Evolutionary conservation across 30 jellyfish, hydroid and myxozoan species (phyloP).

Genomic region (Hydractinia echinata): DNA sequence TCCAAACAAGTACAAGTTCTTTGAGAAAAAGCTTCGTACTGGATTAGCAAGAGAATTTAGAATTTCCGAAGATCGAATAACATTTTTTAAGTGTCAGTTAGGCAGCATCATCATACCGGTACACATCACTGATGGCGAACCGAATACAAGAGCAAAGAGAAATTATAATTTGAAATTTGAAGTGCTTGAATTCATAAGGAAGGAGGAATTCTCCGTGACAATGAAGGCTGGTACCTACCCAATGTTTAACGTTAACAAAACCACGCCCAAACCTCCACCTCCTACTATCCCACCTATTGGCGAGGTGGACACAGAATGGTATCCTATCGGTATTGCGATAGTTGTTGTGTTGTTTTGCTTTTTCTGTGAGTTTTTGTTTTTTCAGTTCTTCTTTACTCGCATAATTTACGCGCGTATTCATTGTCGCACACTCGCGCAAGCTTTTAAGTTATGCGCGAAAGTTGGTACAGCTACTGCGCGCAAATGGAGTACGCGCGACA

Average conservation of each 20-base stretch:
- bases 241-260: conserved; percentile 1
- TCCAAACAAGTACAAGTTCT: background rate
- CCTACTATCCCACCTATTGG: conserved; percentile 32
- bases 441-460: no score
- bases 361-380: background rate
- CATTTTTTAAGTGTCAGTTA: background rate
- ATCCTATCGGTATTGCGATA: conserved; percentile 10
- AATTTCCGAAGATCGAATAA: background rate
- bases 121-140: background rate
- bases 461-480: no score
- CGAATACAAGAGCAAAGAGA: background rate
- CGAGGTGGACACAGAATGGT: conserved; percentile 19
- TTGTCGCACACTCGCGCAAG: no score
- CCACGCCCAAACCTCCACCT: conserved; percentile 30
- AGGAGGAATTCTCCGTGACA: conserved; percentile 4
- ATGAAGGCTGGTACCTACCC: conserved; percentile 12
- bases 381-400: no score
- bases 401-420: no score
- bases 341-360: background rate
- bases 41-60: background rate
- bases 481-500: no score
- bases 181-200: background rate
- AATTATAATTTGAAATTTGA: background rate
- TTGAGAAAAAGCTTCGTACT: background rate
- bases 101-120: background rate